These are phyloP conservation scores for Drosophila tropicalis DNA, from an alignment of 1,140 invertebrate genomes.

Conservation along the genomic window DNA sequence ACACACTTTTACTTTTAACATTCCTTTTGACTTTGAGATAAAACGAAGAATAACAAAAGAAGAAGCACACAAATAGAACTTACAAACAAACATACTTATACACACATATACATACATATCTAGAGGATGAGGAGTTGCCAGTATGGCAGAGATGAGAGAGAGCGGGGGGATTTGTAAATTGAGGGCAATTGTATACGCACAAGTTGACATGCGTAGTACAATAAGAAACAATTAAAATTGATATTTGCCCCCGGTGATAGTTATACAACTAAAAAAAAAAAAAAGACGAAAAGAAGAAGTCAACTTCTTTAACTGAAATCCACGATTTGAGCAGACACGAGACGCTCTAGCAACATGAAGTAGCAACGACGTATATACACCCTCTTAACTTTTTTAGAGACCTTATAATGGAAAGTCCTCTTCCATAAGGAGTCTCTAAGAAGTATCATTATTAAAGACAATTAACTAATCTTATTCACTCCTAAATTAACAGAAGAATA, in stretches of 20 bases:
- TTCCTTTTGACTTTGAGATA: constrained; percentile 46
- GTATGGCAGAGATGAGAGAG: neutral
- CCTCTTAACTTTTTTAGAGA: too few species aligned
- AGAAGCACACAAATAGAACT: constrained; percentile 55
- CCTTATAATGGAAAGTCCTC: too few species aligned
- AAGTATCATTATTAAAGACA: too few species aligned
- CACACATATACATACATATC: neutral
- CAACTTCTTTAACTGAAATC: constrained; percentile 6
- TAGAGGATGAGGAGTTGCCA: constrained; percentile 2
- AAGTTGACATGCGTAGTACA: constrained; percentile 80
- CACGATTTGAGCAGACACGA: neutral
- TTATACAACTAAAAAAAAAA: constrained; percentile 48
- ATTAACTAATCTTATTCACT: too few species aligned
- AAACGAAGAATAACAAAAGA: constrained; percentile 76
- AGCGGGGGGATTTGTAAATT: constrained; percentile 32
- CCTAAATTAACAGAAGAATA: too few species aligned
- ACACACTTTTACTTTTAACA: constrained; percentile 76
- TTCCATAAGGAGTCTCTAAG: too few species aligned
- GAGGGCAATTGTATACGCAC: constrained; percentile 70
- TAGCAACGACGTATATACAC: neutral
- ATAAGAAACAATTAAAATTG: constrained; percentile 78
- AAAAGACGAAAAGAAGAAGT: neutral
- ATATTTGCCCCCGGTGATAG: constrained; percentile 61
- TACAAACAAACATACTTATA: constrained; percentile 38
- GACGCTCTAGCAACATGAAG: neutral